Conservation (phyloP, 2,888 invertebrate genomes). For the Exephanes ischioxanthus region DNA sequence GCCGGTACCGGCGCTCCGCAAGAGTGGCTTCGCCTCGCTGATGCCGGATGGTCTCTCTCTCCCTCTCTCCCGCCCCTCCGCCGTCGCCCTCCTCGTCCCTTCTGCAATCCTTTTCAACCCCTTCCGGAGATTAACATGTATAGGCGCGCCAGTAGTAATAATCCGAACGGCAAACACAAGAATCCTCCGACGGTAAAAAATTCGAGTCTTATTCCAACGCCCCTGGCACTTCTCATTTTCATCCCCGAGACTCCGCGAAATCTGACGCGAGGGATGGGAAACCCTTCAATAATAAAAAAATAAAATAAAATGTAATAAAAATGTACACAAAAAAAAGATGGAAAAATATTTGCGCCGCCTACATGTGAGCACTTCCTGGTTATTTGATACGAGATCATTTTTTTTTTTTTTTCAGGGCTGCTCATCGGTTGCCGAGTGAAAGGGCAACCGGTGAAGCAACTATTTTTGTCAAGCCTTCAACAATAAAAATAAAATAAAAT, state of each 20-base stretch:
- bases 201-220: constrained; percentile 5
- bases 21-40: constrained; percentile 56
- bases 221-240: neutral
- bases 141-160: constrained; percentile 43
- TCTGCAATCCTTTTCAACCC: constrained; percentile 64
- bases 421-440: too few species aligned
- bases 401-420: neutral
- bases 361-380: too few species aligned
- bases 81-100: constrained; percentile 51
- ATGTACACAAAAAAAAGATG: too few species aligned
- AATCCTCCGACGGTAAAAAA: constrained; percentile 59
- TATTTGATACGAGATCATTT: neutral
- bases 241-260: neutral
- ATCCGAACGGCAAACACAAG: constrained; percentile 64
- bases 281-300: too few species aligned
- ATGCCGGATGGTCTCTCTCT: constrained; percentile 45
- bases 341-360: too few species aligned
- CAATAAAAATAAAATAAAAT: too few species aligned
- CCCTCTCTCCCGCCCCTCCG: constrained; percentile 1
- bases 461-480: too few species aligned
- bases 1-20: constrained; percentile 58
- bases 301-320: too few species aligned
- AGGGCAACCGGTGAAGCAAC: too few species aligned
- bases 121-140: constrained; percentile 61
- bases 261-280: too few species aligned